Percentiles rank a stretch among this genome's conserved stretches.
phyloP scores from a whole-genome alignment of 2,797 vertebrate species.

The Emys orbicularis region DNA sequence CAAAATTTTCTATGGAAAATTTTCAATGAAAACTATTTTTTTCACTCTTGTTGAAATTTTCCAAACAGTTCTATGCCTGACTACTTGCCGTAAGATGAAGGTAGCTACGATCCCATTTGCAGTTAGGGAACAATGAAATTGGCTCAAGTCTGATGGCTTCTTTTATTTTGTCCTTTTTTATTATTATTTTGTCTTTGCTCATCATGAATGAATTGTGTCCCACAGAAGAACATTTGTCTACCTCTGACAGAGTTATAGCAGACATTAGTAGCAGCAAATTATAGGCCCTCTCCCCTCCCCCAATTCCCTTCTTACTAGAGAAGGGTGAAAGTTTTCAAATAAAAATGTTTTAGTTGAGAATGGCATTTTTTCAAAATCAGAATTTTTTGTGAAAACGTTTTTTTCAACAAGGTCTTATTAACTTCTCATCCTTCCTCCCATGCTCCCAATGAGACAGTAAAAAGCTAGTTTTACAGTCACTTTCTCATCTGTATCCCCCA shows the following conservation, averaged over 20 bases:
- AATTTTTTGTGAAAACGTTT: background rate
- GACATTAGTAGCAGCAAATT: slow-evolving; percentile 73
- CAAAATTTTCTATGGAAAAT: background rate
- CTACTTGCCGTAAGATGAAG: background rate
- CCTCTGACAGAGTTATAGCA: slow-evolving; percentile 72
- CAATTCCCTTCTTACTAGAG: background rate
- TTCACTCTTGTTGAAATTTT: background rate
- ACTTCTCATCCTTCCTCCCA: background rate
- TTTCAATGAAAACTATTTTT: fast-evolving
- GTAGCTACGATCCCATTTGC: background rate
- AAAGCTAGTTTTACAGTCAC: background rate
- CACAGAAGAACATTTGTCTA: slow-evolving; percentile 69
- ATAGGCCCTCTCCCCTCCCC: slow-evolving; percentile 50
- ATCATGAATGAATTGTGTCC: slow-evolving; percentile 70
- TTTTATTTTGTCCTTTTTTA: slow-evolving; percentile 61
- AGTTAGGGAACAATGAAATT: background rate
- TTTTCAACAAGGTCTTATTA: background rate
- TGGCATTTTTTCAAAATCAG: background rate
- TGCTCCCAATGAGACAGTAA: background rate
- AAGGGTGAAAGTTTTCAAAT: slow-evolving; percentile 61
- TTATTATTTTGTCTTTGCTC: slow-evolving; percentile 68
- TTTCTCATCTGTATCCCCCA: background rate
- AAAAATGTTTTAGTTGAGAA: slow-evolving; percentile 56
- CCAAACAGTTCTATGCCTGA: background rate
- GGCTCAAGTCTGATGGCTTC: background rate